Conservation (phyloP, 1,140 invertebrate species). For the Polypedilum pembai region DNA sequence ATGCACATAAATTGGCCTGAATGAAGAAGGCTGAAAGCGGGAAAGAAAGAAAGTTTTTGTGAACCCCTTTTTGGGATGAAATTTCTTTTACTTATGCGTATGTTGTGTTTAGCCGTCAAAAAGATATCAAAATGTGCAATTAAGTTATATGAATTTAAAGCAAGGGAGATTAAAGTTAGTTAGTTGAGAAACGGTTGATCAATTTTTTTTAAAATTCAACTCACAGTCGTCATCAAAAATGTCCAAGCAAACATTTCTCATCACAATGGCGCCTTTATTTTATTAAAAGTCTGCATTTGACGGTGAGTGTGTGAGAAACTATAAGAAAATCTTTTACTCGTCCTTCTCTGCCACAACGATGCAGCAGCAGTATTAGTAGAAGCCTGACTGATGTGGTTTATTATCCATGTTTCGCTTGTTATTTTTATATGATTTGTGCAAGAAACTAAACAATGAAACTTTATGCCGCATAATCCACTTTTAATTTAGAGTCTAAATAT, state of each 20-base stretch:
- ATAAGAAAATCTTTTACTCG: too few species aligned
- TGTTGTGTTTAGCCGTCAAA: conserved; percentile 24
- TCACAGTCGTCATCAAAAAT: neutral
- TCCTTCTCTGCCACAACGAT: too few species aligned
- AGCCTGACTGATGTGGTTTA: conserved; percentile 1
- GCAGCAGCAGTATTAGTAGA: too few species aligned
- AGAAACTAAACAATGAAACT: neutral
- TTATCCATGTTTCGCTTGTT: conserved; percentile 16
- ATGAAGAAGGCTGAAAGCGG: neutral
- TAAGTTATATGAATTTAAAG: conserved; percentile 2
- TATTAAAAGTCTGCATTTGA: conserved; percentile 26
- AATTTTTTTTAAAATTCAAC: too few species aligned
- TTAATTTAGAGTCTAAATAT: conserved; percentile 1
- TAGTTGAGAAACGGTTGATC: too few species aligned
- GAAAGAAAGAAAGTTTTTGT: neutral
- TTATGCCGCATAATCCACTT: conserved; percentile 8
- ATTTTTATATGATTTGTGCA: neutral
- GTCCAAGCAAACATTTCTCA: neutral
- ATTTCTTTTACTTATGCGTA: too few species aligned
- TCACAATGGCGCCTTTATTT: conserved; percentile 10
- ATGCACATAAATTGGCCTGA: conserved; percentile 10
- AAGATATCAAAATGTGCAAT: conserved; percentile 25
- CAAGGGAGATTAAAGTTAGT: too few species aligned
- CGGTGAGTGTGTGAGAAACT: neutral
- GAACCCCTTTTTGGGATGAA: neutral